Percentiles rank a stretch among this genome's conserved stretches.
Evolutionary conservation across 2,113 vertebrate species (phyloP).

Genomic region (Daubentonia madagascariensis): DNA sequence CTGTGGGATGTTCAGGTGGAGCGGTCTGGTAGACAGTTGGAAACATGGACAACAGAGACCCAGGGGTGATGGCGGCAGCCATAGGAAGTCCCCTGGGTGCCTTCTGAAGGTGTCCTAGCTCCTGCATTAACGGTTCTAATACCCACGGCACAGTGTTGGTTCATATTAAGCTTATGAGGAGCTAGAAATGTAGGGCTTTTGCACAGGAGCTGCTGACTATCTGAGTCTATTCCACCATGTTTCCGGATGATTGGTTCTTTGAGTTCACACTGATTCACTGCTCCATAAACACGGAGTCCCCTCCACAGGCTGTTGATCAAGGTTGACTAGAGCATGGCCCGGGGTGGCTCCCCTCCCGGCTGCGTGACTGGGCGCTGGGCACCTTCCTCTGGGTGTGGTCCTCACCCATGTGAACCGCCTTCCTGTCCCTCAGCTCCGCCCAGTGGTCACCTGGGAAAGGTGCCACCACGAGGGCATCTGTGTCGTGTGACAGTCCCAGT

Average conservation of each 20-base stretch:
- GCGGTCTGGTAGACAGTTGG: neutral
- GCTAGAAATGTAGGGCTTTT: neutral
- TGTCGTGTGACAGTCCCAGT: neutral
- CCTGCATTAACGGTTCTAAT: neutral
- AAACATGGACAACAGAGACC: too few species aligned
- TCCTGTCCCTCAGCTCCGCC: neutral
- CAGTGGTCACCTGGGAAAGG: neutral
- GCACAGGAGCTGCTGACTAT: neutral
- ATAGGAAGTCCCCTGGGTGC: neutral
- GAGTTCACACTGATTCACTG: neutral
- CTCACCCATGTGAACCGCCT: neutral
- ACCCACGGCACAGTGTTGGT: neutral
- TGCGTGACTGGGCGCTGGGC: fast-evolving
- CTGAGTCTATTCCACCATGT: neutral
- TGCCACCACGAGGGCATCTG: neutral
- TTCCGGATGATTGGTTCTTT: neutral
- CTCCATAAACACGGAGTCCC: too few species aligned
- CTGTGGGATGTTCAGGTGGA: neutral
- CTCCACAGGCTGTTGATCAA: neutral
- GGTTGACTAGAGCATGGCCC: neutral
- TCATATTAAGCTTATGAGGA: neutral
- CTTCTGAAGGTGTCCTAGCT: neutral
- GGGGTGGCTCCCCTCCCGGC: neutral
- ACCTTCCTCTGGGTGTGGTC: neutral
- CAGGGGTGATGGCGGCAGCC: neutral